Evolutionary conservation across 2,888 invertebrate genomes (phyloP), one percentile per base, ranked within the genome.

Genomic region (Eugnorisma glareosa): DNA sequence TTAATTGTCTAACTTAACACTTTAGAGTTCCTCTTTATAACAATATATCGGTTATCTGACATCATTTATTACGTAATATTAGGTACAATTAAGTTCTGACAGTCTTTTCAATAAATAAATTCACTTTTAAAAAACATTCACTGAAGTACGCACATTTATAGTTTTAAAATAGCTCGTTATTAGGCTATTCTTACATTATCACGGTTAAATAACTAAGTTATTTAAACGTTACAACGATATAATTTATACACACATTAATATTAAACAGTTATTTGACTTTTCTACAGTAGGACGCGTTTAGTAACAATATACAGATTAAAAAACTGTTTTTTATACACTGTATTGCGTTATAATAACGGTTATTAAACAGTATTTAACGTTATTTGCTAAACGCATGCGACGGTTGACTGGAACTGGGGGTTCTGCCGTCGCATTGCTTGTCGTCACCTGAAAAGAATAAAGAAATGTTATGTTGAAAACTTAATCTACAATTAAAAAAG

Each of bases 351-450:
- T 72, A 76, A 68, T 73, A 64, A 81, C 77, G 75, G 77, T 73
- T 85, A 77, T 72, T 79, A 68, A 81, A 77, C 73, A 72, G 71
- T 81, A 73, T 84, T 86, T 76, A 79, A 76, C 71, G 73, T 71
- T 82, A 75, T 85, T 86, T 76, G 83, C 86, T 95, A 96, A 73
- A 96, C 94, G 81, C 96, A 96, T 86, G 95, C 96, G 95, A 96
- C 96, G 94, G 96, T 94, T 40, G 95, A 91, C 79, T 96, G 95
- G 84, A 96, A 95, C 86, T 95, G 95, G 6, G 96, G 93, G 79
- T 94, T 94, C 86, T 94, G 95, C 94, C 96, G 96, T 83, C 96
- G 95, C 95, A 95, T 92, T 61, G 93, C 91, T 90, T 89, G 93
- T 86, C 96, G 96, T 96, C 96, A 96, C 95, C 96, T 96, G 92